Evolutionary conservation across 2,797 vertebrate species (phyloP).

Genomic region (Dermochelys coriacea): DNA sequence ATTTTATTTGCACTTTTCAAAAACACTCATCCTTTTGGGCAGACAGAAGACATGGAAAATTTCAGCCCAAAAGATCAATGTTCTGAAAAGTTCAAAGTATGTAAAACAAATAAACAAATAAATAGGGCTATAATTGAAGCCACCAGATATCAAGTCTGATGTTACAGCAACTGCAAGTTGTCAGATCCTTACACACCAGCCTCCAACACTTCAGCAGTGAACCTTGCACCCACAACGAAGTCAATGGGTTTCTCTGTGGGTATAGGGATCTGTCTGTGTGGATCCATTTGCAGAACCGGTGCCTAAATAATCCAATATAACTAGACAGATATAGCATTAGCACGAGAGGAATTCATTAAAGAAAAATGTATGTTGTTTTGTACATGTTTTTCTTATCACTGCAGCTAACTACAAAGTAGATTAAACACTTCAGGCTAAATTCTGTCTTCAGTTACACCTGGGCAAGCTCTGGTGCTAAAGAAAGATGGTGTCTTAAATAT

Average conservation of each 20-base stretch:
- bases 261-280: neutral
- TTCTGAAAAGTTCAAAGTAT: neutral
- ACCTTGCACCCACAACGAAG: neutral
- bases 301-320: neutral
- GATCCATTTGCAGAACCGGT: neutral
- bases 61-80: neutral
- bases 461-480: neutral
- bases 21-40: neutral
- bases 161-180: too few species aligned
- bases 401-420: neutral
- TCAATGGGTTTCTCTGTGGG: neutral
- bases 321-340: neutral
- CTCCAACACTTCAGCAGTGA: too few species aligned
- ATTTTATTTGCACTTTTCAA: neutral
- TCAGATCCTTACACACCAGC: too few species aligned
- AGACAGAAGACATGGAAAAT: neutral
- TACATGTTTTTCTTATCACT: neutral
- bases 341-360: neutral
- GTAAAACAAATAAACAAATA: neutral
- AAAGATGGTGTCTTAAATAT: neutral
- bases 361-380: neutral
- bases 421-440: neutral
- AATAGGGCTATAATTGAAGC: neutral
- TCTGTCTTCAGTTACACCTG: neutral
- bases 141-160: too few species aligned